Percentiles rank a stretch among this genome's conserved stretches.
Evolutionary conservation across 1,140 invertebrate genomes (phyloP).

Genomic region (Cyclargus thomasi): DNA sequence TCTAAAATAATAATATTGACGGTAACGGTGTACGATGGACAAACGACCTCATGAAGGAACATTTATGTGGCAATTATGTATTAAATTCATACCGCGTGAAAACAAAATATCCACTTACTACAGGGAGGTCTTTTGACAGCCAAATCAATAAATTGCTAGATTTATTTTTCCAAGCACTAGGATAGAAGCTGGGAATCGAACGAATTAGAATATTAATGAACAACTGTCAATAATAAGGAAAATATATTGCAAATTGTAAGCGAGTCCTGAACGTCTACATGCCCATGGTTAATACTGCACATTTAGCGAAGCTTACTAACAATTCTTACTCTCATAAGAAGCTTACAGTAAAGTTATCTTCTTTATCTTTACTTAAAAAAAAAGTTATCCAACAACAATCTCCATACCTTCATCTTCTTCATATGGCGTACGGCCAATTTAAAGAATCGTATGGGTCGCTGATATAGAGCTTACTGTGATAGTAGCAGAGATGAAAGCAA

Average conservation of each 20-base stretch:
- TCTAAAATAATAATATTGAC: too few relatives aligned
- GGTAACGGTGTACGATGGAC: too few relatives aligned
- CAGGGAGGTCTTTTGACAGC: not conserved
- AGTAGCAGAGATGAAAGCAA: too few relatives aligned
- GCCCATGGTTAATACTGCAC: not conserved
- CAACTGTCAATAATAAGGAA: not conserved
- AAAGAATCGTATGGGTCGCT: too few relatives aligned
- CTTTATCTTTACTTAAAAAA: too few relatives aligned
- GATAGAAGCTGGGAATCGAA: not conserved
- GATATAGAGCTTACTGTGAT: too few relatives aligned
- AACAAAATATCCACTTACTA: not conserved
- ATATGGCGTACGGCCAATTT: too few relatives aligned
- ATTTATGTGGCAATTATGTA: too few relatives aligned
- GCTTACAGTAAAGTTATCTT: not conserved
- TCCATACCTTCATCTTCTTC: too few relatives aligned
- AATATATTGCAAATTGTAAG: conserved; percentile 11
- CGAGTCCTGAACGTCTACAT: not conserved
- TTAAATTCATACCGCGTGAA: not conserved
- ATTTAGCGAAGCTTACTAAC: not conserved
- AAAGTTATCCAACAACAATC: too few relatives aligned
- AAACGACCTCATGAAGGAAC: too few relatives aligned
- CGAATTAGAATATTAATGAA: conserved; percentile 13
- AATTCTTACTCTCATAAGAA: not conserved
- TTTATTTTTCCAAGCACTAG: not conserved
- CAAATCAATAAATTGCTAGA: not conserved